Percentiles rank a stretch among this genome's conserved stretches.
Evolutionary conservation across 1,140 invertebrate species (phyloP).

Genomic region (Dermatophagoides farinae): DNA sequence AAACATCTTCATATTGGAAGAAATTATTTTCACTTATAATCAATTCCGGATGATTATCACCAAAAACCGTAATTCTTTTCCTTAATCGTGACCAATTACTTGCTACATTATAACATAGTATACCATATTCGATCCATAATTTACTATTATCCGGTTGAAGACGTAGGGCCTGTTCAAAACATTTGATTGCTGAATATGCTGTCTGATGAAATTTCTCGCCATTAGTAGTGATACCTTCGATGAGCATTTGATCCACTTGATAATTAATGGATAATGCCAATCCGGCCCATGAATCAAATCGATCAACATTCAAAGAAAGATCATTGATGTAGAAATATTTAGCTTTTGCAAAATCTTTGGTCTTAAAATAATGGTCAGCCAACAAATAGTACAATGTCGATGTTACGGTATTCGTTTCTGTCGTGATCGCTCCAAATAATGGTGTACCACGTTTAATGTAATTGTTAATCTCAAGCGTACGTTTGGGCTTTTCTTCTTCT

Average conservation of each 20-base stretch:
- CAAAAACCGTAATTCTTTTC: slow-evolving; percentile 28
- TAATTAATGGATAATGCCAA: slow-evolving; percentile 59
- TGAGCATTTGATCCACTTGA: slow-evolving; percentile 43
- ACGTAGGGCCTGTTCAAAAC: slow-evolving; percentile 52
- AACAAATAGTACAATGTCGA: slow-evolving; percentile 59
- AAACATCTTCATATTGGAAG: slow-evolving; percentile 42
- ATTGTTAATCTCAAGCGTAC: slow-evolving; percentile 19
- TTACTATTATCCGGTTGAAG: slow-evolving; percentile 43
- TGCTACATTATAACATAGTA: slow-evolving; percentile 61
- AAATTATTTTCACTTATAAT: slow-evolving; percentile 32
- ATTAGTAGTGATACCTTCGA: background rate
- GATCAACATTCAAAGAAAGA: slow-evolving; percentile 47
- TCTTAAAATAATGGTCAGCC: slow-evolving; percentile 80
- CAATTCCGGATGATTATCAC: slow-evolving; percentile 31
- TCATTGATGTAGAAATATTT: slow-evolving; percentile 62
- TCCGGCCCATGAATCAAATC: slow-evolving; percentile 78
- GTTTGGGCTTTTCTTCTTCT: slow-evolving; percentile 22
- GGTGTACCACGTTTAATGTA: slow-evolving; percentile 22
- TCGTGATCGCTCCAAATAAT: background rate
- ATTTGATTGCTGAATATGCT: slow-evolving; percentile 30
- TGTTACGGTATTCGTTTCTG: slow-evolving; percentile 9
- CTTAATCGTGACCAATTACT: slow-evolving; percentile 67
- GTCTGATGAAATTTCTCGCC: background rate
- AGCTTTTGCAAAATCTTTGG: slow-evolving; percentile 47
- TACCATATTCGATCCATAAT: slow-evolving; percentile 70